These are phyloP conservation scores for Macrotrachela quadricornifera DNA, from an alignment of 1,140 invertebrate species.

Conservation along the genomic window DNA sequence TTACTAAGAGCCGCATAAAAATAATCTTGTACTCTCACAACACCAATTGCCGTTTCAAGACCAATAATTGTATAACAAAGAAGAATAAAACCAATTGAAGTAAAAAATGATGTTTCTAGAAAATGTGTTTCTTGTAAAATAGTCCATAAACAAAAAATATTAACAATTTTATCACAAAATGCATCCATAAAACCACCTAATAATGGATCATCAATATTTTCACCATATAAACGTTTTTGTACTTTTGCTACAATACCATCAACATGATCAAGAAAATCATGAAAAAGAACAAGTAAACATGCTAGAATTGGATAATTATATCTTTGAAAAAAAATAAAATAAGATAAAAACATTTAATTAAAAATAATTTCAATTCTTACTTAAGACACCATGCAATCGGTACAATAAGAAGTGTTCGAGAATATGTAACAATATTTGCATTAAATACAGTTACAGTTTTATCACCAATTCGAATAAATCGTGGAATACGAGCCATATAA, in stretches of 20 bases:
- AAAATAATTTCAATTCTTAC: constrained; percentile 12
- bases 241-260: constrained; percentile 22
- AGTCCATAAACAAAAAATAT: constrained; percentile 19
- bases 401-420: constrained; percentile 15
- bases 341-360: too few species aligned
- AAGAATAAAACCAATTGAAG: constrained; percentile 11
- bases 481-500: not conserved
- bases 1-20: constrained; percentile 15
- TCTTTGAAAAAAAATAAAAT: constrained; percentile 8
- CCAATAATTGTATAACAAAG: constrained; percentile 16
- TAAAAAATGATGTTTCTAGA: constrained; percentile 11
- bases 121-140: constrained; percentile 19
- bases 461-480: not conserved
- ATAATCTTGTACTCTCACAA: constrained; percentile 24
- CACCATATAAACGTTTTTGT: constrained; percentile 13
- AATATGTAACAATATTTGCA: constrained; percentile 18
- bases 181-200: constrained; percentile 21
- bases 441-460: constrained; percentile 12
- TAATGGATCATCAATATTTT: constrained; percentile 16
- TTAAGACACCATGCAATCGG: constrained; percentile 17
- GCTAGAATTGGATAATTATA: constrained; percentile 13
- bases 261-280: constrained; percentile 19
- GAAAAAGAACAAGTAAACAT: constrained; percentile 14
- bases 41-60: constrained; percentile 19
- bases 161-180: constrained; percentile 24